These are phyloP conservation scores for Sweltsa coloradensis DNA, from an alignment of 1,140 invertebrate genomes.

Conservation along the genomic window DNA sequence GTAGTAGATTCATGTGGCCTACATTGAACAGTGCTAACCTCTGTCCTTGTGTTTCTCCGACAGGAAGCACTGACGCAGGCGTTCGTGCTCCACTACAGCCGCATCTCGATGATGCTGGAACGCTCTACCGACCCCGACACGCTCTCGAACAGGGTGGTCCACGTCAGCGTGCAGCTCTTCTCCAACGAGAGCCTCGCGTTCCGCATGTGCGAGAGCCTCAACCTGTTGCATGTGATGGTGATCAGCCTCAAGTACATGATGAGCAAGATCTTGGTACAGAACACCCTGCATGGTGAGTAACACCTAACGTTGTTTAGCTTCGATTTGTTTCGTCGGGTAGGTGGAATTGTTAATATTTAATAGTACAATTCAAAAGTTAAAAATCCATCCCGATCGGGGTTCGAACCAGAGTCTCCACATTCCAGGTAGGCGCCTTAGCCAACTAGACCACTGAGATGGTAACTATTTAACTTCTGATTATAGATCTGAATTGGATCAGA, in stretches of 20 bases:
- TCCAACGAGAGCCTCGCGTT: constrained; percentile 84
- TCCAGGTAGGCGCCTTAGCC: no score
- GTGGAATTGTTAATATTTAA: no score
- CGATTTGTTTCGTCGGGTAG: no score
- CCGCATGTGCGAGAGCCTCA: constrained; percentile 79
- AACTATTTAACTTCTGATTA: no score
- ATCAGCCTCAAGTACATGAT: constrained; percentile 90
- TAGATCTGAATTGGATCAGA: no score
- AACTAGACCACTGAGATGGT: no score
- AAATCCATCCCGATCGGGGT: no score
- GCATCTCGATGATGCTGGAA: constrained; percentile 84
- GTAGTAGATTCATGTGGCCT: no score
- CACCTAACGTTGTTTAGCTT: no score
- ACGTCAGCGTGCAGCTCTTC: constrained; percentile 92
- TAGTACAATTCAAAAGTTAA: no score
- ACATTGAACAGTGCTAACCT: no score
- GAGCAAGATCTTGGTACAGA: constrained; percentile 76
- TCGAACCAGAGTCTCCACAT: no score
- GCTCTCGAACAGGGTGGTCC: constrained; percentile 88
- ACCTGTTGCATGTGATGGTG: constrained; percentile 88
- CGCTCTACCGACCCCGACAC: constrained; percentile 75
- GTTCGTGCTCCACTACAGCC: constrained; percentile 90
- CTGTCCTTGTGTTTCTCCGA: constrained; percentile 17
- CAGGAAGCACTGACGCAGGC: constrained; percentile 83
- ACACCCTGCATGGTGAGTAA: constrained; percentile 65